phyloP scores from a whole-genome alignment of 1,140 invertebrate species.

The Philopotamus ludificatus region DNA sequence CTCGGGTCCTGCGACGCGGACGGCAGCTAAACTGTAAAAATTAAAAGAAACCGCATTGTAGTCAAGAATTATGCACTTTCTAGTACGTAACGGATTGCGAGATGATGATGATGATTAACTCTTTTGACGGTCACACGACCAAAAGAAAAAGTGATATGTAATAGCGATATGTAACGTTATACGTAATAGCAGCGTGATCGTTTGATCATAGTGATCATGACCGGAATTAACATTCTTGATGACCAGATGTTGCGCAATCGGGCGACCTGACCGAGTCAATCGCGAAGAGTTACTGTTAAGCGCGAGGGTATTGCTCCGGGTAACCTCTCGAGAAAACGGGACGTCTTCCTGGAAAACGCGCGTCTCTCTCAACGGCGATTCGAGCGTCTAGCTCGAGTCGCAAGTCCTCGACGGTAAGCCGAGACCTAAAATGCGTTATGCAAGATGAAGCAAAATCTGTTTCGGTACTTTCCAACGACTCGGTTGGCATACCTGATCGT shows the following conservation, averaged over 20 bases:
- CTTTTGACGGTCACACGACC: not conserved
- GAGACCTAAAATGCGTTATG: not conserved
- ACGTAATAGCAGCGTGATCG: conserved; percentile 1
- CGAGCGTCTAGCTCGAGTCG: no score
- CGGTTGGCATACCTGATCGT: not conserved
- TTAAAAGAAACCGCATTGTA: no score
- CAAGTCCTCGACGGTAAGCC: no score
- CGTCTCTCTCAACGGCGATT: no score
- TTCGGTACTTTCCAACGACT: not conserved
- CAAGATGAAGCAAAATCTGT: not conserved
- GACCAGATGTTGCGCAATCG: conserved; percentile 15
- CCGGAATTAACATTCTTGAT: conserved; percentile 10
- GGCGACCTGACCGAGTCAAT: not conserved
- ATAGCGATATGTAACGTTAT: conserved; percentile 23
- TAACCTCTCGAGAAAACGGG: no score
- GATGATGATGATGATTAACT: not conserved
- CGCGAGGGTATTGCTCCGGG: no score
- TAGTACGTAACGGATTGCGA: not conserved
- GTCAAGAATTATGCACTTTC: not conserved
- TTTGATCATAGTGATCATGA: conserved; percentile 4
- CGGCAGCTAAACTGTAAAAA: no score
- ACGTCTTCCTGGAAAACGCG: no score
- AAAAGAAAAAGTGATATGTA: conserved; percentile 16
- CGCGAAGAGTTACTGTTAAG: not conserved
- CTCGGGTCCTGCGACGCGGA: no score